Percentiles rank a stretch among this genome's conserved stretches.
Conservation (phyloP, 1,140 invertebrate species). For the Grapholita molesta region DNA sequence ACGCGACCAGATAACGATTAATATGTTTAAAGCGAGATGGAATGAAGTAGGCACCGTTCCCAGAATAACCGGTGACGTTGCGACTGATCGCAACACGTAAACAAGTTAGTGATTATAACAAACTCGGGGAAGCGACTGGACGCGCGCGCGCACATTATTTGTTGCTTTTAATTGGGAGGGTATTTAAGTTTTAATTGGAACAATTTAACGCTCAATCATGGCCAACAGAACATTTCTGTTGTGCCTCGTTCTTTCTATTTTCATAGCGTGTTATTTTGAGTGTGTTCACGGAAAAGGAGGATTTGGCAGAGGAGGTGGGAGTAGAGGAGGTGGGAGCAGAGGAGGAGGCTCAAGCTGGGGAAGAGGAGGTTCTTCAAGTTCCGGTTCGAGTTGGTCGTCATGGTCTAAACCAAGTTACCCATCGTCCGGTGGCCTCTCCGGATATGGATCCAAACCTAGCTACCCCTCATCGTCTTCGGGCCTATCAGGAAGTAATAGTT, state of each 20-base stretch:
- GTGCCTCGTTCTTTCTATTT: slow-evolving; percentile 27
- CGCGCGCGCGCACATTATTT: neutral
- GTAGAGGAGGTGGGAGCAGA: neutral
- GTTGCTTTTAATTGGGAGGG: neutral
- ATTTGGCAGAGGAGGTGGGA: neutral
- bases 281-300: slow-evolving; percentile 13
- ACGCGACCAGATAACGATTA: neutral
- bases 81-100: neutral
- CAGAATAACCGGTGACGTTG: neutral
- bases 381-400: slow-evolving; percentile 1
- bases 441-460: neutral
- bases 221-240: slow-evolving; percentile 39
- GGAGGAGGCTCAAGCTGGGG: neutral
- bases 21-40: neutral
- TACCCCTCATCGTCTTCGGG: slow-evolving; percentile 19
- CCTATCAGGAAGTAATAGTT: slow-evolving; percentile 23
- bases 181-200: neutral
- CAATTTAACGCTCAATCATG: slow-evolving; percentile 22
- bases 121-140: neutral
- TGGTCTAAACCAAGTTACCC: slow-evolving; percentile 8
- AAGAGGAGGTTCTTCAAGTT: neutral
- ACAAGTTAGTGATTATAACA: slow-evolving; percentile 2
- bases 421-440: slow-evolving; percentile 6
- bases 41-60: neutral
- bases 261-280: slow-evolving; percentile 23